Percentiles rank a stretch among this genome's conserved stretches.
Conservation (phyloP, 1,140 invertebrate genomes). For the Hydropsyche tenuis region DNA sequence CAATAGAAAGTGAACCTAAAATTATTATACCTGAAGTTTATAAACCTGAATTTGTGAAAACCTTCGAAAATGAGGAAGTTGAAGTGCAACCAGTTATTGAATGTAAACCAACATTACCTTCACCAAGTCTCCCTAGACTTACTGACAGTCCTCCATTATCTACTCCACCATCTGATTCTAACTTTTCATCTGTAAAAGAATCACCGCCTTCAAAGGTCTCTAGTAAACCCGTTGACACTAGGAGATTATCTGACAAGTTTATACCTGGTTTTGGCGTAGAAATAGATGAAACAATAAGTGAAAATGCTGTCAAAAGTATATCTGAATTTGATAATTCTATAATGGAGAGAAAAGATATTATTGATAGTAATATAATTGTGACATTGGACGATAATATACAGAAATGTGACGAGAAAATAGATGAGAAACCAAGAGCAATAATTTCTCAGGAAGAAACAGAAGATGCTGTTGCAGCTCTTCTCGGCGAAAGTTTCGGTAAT, state of each 20-base stretch:
- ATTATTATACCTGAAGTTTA: constrained; percentile 23
- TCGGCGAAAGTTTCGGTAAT: constrained; percentile 82
- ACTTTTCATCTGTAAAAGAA: constrained; percentile 53
- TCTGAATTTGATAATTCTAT: constrained; percentile 54
- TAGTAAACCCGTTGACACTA: constrained; percentile 57
- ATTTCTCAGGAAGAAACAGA: constrained; percentile 93
- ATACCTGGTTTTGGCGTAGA: constrained; percentile 75
- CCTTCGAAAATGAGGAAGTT: constrained; percentile 51
- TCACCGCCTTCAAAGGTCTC: constrained; percentile 55
- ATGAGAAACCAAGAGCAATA: constrained; percentile 80
- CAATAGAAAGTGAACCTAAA: constrained; percentile 41
- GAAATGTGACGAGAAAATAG: constrained; percentile 65
- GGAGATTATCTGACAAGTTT: constrained; percentile 63
- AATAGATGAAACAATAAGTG: constrained; percentile 76
- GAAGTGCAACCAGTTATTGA: constrained; percentile 50
- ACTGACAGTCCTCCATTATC: constrained; percentile 58
- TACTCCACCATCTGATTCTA: constrained; percentile 50
- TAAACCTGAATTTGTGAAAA: constrained; percentile 33
- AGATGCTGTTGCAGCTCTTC: constrained; percentile 85
- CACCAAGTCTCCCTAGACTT: constrained; percentile 60
- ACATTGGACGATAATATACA: constrained; percentile 49
- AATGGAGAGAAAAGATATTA: constrained; percentile 51
- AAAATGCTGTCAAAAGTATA: constrained; percentile 75
- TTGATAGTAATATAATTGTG: constrained; percentile 49
- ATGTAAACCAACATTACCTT: constrained; percentile 49